phyloP scores from a whole-genome alignment of 2,113 vertebrate genomes.

The Chunga burmeisteri region DNA sequence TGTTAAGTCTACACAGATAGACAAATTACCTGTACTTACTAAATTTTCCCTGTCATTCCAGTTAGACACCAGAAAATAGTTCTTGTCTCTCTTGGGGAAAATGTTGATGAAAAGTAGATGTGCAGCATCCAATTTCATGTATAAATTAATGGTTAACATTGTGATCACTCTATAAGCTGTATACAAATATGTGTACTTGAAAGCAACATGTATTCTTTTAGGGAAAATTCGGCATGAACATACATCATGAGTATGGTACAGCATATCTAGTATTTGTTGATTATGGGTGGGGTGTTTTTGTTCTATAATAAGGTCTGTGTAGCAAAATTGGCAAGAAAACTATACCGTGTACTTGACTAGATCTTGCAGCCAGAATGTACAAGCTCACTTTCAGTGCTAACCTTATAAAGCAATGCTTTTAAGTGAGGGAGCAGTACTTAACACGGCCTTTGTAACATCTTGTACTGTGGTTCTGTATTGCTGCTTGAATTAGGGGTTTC shows the following conservation, averaged over 20 bases:
- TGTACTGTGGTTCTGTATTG: background rate
- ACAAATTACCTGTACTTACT: background rate
- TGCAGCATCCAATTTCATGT: background rate
- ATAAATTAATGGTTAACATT: background rate
- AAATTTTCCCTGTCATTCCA: background rate
- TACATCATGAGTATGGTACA: background rate
- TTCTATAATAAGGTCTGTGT: constrained; percentile 36
- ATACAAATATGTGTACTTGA: background rate
- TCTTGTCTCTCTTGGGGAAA: background rate
- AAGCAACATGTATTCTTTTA: background rate
- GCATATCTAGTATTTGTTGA: constrained; percentile 8
- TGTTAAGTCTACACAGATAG: background rate
- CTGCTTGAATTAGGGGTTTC: background rate
- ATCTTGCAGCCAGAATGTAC: background rate
- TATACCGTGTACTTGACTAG: background rate
- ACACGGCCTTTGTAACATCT: background rate
- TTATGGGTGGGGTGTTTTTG: constrained; percentile 23
- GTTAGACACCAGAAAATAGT: background rate
- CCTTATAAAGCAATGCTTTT: constrained; percentile 59
- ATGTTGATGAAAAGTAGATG: background rate
- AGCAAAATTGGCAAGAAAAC: constrained; percentile 37
- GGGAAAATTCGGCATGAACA: background rate
- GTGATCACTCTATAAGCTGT: background rate
- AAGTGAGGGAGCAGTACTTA: background rate
- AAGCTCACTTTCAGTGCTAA: constrained; percentile 13